Evolutionary conservation across 2,888 invertebrate genomes (phyloP), one percentile per base, ranked within the genome.

Genomic region (Tinea pellionella): DNA sequence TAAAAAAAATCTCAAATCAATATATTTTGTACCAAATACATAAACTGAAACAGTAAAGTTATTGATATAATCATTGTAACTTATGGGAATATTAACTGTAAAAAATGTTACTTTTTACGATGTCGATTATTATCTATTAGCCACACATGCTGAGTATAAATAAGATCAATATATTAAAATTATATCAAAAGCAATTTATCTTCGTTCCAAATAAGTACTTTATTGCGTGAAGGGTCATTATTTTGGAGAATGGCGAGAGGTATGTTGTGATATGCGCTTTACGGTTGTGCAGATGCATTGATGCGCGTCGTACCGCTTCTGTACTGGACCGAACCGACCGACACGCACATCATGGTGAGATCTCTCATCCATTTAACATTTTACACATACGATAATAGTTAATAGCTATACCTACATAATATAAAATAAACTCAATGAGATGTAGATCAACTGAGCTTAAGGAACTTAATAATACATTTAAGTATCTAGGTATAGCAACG

Each of bases 231-330:
- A 37, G 37, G 37, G 37, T 37, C 4, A 37, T 37, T 37, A 37
- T 37, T 37, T 37, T 4, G 16, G 47, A 47, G 47, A 15, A 47
- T 16, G 15, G 47, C 47, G 47, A 47, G 47, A 47, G 47, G 47
- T 16, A 47, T 47, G 47, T 9, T 15, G 37, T 37, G 9, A 37
- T 37, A 37, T 37, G 37, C 37, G 37, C 37, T 37, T 37, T 47
- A 47, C 47, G 16, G 47, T 47, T 47, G 47, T 47, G 47, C 47
- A 9, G n/a, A 6, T 47, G 47, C 47, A 47, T 47, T 47, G 13
- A 47, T 47, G 47, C 47, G 47, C 15, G 9, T 16, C 47, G 47
- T 47, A 47, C 47, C 47, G 47, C 47, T 47, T 47, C 47, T 47
- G 47, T 47, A 16, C 47, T 13, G 15, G 13, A 47, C 47, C 16